A percentile compares a stretch with the other conserved stretches of the same genome.
phyloP scores from a whole-genome alignment of 2,797 vertebrate genomes.

The Fistularia commersonii region DNA sequence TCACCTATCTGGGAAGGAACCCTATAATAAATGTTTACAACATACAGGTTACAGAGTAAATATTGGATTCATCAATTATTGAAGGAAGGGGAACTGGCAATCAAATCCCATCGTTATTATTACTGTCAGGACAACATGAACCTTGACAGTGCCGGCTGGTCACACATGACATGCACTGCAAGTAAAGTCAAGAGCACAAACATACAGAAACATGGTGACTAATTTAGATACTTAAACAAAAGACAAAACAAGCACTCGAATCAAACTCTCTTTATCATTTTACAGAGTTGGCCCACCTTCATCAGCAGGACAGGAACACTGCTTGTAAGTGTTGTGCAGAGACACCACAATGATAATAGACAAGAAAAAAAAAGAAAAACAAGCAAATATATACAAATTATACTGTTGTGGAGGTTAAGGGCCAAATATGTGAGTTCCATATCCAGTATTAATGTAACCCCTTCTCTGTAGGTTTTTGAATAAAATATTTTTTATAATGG shows the following conservation, averaged over 20 bases:
- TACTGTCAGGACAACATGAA: slow-evolving; percentile 74
- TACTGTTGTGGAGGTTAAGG: slow-evolving; percentile 47
- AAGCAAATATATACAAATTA: slow-evolving; percentile 64
- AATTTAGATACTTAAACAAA: slow-evolving; percentile 15
- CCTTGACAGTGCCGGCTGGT: slow-evolving; percentile 58
- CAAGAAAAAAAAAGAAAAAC: slow-evolving; percentile 42
- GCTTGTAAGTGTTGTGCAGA: slow-evolving; percentile 61
- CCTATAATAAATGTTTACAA: slow-evolving; percentile 91
- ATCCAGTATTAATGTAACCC: slow-evolving; percentile 65
- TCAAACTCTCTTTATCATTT: slow-evolving; percentile 54
- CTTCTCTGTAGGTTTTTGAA: slow-evolving; percentile 40
- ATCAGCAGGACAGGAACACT: slow-evolving; percentile 51
- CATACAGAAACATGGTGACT: slow-evolving; percentile 4
- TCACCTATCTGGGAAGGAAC: slow-evolving; percentile 81
- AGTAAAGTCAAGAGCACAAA: slow-evolving; percentile 5
- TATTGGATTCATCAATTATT: slow-evolving; percentile 94
- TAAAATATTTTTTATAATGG: slow-evolving; percentile 56
- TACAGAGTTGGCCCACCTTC: slow-evolving; percentile 46
- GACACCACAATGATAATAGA: slow-evolving; percentile 42
- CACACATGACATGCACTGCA: slow-evolving; percentile 33
- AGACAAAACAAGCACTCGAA: background rate
- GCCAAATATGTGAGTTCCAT: slow-evolving; percentile 50
- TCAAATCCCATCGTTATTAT: slow-evolving; percentile 87
- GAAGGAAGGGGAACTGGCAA: slow-evolving; percentile 79
- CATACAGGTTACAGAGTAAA: slow-evolving; percentile 92